Percentiles rank a stretch among this genome's conserved stretches.
Conservation (phyloP, 2,888 invertebrate species). For the Suillia variegata region DNA sequence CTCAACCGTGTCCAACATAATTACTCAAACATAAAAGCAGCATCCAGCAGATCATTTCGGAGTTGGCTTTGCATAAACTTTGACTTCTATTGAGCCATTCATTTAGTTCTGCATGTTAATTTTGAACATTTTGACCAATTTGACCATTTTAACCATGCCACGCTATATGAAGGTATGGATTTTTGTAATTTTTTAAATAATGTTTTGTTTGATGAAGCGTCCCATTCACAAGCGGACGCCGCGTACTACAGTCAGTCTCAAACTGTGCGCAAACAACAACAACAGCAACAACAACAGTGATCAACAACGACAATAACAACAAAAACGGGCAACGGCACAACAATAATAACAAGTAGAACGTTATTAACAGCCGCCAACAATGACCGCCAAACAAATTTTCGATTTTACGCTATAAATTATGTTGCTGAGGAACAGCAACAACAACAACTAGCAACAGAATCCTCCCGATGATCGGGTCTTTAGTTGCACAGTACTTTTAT, state of each 20-base stretch:
- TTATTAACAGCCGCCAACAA: constrained; percentile 33
- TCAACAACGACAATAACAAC: constrained; percentile 5
- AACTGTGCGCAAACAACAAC: constrained; percentile 14
- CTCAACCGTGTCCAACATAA: too few species aligned
- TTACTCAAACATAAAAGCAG: too few species aligned
- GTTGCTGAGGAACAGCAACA: constrained; percentile 12
- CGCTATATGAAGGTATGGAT: not conserved
- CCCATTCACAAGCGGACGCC: constrained; percentile 17
- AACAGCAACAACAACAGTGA: too few species aligned
- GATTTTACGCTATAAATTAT: constrained; percentile 52
- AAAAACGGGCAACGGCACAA: too few species aligned
- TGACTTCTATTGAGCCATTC: too few species aligned
- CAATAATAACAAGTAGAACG: constrained; percentile 12
- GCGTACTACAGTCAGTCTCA: not conserved
- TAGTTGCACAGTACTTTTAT: constrained; percentile 16
- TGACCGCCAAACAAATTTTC: constrained; percentile 48
- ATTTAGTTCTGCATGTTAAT: constrained; percentile 25
- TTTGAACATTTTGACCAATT: constrained; percentile 9
- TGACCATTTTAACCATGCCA: not conserved
- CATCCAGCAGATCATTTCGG: too few species aligned
- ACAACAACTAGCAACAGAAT: too few species aligned
- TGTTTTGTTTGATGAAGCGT: constrained; percentile 19
- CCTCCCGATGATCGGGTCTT: constrained; percentile 13
- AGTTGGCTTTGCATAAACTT: too few species aligned
- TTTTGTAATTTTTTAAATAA: constrained; percentile 9